Base-by-base conservation (phyloP, 2,113 vertebrate genomes). In the Lamprotornis superbus region DNA sequence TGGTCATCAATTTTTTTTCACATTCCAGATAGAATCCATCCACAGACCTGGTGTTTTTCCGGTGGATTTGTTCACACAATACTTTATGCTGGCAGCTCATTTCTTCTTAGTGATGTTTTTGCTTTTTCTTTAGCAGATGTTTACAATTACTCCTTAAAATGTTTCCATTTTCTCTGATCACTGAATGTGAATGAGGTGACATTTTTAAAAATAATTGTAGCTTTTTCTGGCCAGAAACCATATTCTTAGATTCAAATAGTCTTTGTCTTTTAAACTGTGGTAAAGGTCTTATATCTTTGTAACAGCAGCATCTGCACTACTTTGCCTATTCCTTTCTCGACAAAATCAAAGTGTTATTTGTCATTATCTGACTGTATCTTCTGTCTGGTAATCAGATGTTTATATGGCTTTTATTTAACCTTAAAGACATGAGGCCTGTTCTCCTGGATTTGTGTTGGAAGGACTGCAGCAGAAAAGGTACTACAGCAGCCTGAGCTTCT, bases 141-240 rank as follows among this genome's bases (percentile, higher is more conserved):
- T 96, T 95, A 96, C 87, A 96, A 95, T 97, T 96, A 96, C 67
- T 93, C 52, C 82, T 80, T 90, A 95, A 96, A 93, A 95, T 91
- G 78, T 93, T 97, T 95, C 93, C 90, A 93, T 94, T 97, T 97
- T 95, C 94, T 94, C 84, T 94, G 87, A 96, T 95, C 93, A 96
- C 5, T 94, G 92, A 95, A 90, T 95, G 87, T 52, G 93, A 95
- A 95, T 90, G 93, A 95, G 93, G 95, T 96, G 93, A 95, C 87
- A 86, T 95, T 96, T 95, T 95, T 63, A 60, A 94, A 97, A 94
- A 95, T 93, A 95, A 96, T 87, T 84, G 81, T 85, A 95, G 84
- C 61, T 85, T 94, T 95, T 90, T 96, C 93, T 95, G 90, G 87
- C 85, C 92, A 95, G 78, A 89, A 95, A 79, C 71, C 78, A 80